Evolutionary conservation across 2,113 vertebrate species (phyloP), one percentile per base, ranked within the genome.

Genomic region (Lamprotornis superbus): DNA sequence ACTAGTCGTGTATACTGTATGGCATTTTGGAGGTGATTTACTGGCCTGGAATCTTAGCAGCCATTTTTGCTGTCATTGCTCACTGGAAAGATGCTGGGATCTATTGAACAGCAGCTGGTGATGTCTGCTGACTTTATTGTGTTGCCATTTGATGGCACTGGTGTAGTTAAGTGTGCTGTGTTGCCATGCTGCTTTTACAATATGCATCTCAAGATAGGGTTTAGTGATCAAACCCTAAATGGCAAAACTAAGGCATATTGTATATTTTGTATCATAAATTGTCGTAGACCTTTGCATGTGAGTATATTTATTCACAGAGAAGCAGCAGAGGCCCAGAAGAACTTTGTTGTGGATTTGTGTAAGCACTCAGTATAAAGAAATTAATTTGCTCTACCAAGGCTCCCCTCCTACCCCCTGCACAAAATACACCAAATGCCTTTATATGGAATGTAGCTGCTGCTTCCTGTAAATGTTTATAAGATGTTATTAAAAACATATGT

Each of bases 401-500:
- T 82, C 39, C 46, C 25, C 21, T 92, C 73, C 44, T 77, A 90
- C 77, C 59, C 73, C 30, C 50, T 94, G 68, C 70, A 94, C 57
- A 97, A 96, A 83, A 95, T 53, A 73, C 17, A 95, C 83, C 65
- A 96, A 85, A 71, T 97, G 94, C 81, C 94, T 96, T 97, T 96
- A 96, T 95, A 96, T 94, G 83, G 93, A 93, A 91, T 94, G 68
- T 94, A 90, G 90, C 92, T 84, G 84, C 83, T 92, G 87, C 76
- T 97, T 96, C 95, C 94, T 94, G 59, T 95, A 93, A 97, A 92
- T 97, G 91, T 97, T 97, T 97, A 74, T 94, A 80, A 96, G 91
- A 92, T 90, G 93, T 94, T 94, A 91, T 95, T 97, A 94, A 95
- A 96, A 97, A 82, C 97, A 79, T 93, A 83, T 95, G 91, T 94